Evolutionary conservation across 2,888 invertebrate genomes (phyloP), one percentile per base, ranked within the genome.

Genomic region (Drosophila anceps): DNA sequence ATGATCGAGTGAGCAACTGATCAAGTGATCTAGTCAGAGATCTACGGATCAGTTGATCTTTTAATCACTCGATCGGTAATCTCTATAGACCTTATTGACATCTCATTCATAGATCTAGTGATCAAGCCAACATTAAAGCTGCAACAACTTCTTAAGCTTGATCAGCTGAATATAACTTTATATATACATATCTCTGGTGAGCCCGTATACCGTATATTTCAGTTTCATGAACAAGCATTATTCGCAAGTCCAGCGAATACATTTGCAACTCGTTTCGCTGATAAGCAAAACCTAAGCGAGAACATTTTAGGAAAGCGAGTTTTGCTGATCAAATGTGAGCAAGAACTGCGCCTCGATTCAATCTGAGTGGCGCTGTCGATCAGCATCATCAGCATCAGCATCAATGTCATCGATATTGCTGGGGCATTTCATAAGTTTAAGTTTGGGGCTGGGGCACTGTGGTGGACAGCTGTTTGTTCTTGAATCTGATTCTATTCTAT

Each of bases 341-440:
- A 51, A 53, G 35, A 71, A 29, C 50, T 8, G 43, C 39, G 37
- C n/a, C 35, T 13, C 46, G 48, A 27, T 39, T 29, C 15, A 66
- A 67, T 39, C 54, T 39, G 51, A 73, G 29, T 33, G n/a, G 10
- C 44, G 51, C 58, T 73, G 63, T 44, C 68, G 73, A 76, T 73
- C 77, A 12, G 18, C 33, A 12, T 2, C 18, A 20, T 48, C 46
- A 15, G 2, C 48, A 27, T 20, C 20, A 35, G 5, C 24, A 20
- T n/a, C 24, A 10, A 15, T 35, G 39, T 54, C 37, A 54, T 44
- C 31, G 35, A 12, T 29, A 37, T 53, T 18, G 24, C 7, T 27
- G 37, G 4, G 6, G 15, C 20, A 53, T 8, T 53, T n/a, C 24
- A 35, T 51, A 51, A 51, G 51, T 18, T 50, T 4, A 2, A 24